These are phyloP conservation scores for Gephyroberyx darwinii DNA, from an alignment of 2,797 vertebrate genomes.

Conservation along the genomic window DNA sequence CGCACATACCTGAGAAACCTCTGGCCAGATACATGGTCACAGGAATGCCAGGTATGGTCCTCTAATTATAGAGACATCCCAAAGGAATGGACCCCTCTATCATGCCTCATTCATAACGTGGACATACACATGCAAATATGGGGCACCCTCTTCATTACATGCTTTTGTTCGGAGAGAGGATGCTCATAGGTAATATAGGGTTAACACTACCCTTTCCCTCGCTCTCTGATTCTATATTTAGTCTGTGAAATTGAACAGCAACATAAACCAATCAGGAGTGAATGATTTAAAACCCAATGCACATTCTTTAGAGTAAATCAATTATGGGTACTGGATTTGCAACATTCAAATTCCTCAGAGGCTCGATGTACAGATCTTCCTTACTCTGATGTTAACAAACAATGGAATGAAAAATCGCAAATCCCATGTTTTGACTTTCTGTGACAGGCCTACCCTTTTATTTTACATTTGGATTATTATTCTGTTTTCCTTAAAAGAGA, in stretches of 20 bases:
- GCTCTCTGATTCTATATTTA: conserved; percentile 39
- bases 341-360: neutral
- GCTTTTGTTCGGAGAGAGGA: conserved; percentile 28
- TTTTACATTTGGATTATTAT: neutral
- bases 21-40: conserved; percentile 37
- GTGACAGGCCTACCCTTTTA: neutral
- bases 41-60: conserved; percentile 73
- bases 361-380: neutral
- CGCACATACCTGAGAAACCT: conserved; percentile 22
- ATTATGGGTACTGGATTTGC: too few species aligned
- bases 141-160: conserved; percentile 54
- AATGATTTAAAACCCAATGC: too few species aligned
- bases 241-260: conserved; percentile 3
- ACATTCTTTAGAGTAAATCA: too few species aligned
- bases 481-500: neutral
- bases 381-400: neutral
- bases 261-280: conserved; percentile 1
- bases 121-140: conserved; percentile 31
- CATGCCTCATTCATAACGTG: conserved; percentile 44
- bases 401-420: neutral
- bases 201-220: conserved; percentile 18
- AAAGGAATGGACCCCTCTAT: conserved; percentile 41
- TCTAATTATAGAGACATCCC: conserved; percentile 77
- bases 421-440: neutral
- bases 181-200: conserved; percentile 44